Evolutionary conservation across 2,113 vertebrate genomes (phyloP).

Genomic region (Plecotus auritus): DNA sequence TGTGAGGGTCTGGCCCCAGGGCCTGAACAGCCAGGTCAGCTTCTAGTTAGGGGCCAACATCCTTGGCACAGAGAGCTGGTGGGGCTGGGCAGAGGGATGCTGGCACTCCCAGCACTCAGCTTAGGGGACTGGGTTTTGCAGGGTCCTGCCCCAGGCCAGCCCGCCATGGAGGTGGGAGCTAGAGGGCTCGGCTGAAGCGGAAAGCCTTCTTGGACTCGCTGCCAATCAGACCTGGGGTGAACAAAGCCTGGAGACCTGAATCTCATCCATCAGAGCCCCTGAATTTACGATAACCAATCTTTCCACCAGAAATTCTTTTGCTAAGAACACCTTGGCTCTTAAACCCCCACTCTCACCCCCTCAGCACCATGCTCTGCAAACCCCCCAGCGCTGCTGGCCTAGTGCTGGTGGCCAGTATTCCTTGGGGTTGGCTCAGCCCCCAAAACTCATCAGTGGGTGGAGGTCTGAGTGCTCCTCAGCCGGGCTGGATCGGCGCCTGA

Average conservation of each 20-base stretch:
- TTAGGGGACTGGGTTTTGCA: not conserved
- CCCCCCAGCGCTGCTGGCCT: not conserved
- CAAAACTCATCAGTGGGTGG: not conserved
- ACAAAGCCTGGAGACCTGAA: conserved; percentile 26
- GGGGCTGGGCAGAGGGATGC: accelerated
- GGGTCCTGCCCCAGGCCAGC: not conserved
- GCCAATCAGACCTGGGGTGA: not conserved
- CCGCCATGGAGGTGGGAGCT: not conserved
- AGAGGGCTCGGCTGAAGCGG: not conserved
- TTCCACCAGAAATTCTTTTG: conserved; percentile 56
- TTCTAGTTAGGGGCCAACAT: not conserved
- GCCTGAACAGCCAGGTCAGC: not conserved
- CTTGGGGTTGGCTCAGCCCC: not conserved
- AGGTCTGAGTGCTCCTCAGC: not conserved
- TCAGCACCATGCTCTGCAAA: conserved; percentile 25
- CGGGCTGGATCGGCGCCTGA: not conserved
- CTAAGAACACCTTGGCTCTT: conserved; percentile 93
- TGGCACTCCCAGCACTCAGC: not conserved
- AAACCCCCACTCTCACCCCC: conserved; percentile 90
- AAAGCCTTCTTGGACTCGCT: not conserved
- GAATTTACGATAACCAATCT: conserved; percentile 6
- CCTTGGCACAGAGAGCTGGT: not conserved
- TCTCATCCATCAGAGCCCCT: conserved; percentile 2
- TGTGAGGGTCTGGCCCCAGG: too few species aligned
- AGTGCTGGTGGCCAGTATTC: not conserved